Conservation (phyloP, 2,888 invertebrate genomes). For the Alentia gelatinosa region DNA sequence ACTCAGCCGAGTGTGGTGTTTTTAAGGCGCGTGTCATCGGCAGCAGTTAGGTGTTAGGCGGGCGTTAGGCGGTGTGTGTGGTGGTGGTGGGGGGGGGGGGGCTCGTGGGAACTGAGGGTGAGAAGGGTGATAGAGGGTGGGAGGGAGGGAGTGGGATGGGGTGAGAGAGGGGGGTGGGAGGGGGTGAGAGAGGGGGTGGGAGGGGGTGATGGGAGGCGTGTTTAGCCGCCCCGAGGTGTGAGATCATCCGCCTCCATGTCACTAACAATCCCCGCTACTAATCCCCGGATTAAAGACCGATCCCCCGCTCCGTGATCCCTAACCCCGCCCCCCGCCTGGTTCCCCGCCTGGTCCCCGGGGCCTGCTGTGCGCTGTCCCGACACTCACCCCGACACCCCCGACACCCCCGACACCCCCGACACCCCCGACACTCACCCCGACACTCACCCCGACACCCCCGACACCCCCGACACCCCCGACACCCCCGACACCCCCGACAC, state of each 20-base stretch:
- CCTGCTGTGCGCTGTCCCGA: neutral
- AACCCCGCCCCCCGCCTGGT: neutral
- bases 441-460: neutral
- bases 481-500: neutral
- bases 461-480: neutral
- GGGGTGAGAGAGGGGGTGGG: neutral
- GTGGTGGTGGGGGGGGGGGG: neutral
- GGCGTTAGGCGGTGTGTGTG: neutral
- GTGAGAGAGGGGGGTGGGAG: neutral
- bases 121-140: no score
- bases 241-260: conserved; percentile 12
- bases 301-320: neutral
- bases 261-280: conserved; percentile 25
- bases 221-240: conserved; percentile 18
- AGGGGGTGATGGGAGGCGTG: neutral
- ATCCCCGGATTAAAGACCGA: conserved; percentile 32
- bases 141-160: neutral
- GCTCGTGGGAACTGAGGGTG: no score
- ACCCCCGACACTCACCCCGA: neutral
- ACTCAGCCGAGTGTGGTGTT: no score
- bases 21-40: no score
- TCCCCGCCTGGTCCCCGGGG: neutral
- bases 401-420: neutral
- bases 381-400: neutral
- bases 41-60: no score